A percentile compares a stretch with the other conserved stretches of the same genome.
Evolutionary conservation across 2,888 invertebrate species (phyloP).

Genomic region (Andrena fulva): DNA sequence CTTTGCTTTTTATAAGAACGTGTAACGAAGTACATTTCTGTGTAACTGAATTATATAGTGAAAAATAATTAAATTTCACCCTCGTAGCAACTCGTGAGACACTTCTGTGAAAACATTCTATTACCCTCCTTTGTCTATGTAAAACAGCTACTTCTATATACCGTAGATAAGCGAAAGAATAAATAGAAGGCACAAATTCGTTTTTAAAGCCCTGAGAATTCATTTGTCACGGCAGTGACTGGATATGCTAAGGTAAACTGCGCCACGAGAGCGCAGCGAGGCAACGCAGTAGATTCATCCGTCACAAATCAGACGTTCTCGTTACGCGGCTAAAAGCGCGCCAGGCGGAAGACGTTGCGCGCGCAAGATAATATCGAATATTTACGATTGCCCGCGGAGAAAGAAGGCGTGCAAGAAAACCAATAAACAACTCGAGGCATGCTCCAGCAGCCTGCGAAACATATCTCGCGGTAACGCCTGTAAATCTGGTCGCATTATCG

Average conservation of each 20-base stretch:
- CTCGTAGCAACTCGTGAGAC: too few relatives aligned
- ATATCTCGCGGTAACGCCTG: conserved; percentile 14
- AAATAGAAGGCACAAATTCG: too few relatives aligned
- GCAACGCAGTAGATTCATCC: conserved; percentile 11
- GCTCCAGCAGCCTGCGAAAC: neutral
- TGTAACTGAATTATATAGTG: too few relatives aligned
- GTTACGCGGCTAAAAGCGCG: conserved; percentile 11
- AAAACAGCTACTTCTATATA: too few relatives aligned
- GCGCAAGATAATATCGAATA: conserved; percentile 9
- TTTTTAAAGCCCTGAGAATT: too few relatives aligned
- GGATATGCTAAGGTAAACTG: neutral
- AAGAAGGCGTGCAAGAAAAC: conserved; percentile 20
- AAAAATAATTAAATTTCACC: too few relatives aligned
- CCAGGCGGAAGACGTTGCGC: neutral
- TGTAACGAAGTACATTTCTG: too few relatives aligned
- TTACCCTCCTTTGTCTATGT: too few relatives aligned
- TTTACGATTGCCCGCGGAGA: conserved; percentile 30
- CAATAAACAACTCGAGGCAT: conserved; percentile 13
- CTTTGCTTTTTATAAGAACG: conserved; percentile 4
- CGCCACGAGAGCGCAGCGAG: too few relatives aligned
- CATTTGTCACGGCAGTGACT: neutral
- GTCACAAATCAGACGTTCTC: conserved; percentile 24
- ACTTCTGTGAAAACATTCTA: too few relatives aligned
- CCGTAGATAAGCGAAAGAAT: too few relatives aligned
- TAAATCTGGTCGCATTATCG: conserved; percentile 39